Evolutionary conservation across 1,140 invertebrate species (phyloP).

Genomic region (Mesaphorura yosii): DNA sequence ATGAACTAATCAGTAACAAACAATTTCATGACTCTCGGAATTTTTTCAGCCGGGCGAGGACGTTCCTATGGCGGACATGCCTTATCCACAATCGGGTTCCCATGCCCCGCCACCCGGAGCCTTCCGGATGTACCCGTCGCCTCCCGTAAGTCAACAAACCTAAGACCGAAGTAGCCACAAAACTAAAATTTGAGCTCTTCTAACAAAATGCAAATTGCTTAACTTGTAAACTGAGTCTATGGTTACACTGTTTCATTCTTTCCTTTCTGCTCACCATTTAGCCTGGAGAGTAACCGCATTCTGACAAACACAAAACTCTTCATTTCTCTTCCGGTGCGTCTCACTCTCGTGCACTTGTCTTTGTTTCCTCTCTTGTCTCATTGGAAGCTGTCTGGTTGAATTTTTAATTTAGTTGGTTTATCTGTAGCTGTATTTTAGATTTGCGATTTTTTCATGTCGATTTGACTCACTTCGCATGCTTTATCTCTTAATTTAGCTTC

Average conservation of each 20-base stretch:
- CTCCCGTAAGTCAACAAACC: slow-evolving; percentile 49
- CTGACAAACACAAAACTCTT: background rate
- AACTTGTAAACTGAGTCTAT: too few species aligned
- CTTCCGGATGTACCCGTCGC: slow-evolving; percentile 47
- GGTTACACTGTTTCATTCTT: slow-evolving; percentile 4
- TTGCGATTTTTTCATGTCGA: too few species aligned
- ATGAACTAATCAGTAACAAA: background rate
- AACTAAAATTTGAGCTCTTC: background rate
- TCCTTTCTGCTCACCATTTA: slow-evolving; percentile 10
- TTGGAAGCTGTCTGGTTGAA: too few species aligned
- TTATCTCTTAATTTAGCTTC: too few species aligned
- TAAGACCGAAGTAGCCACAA: too few species aligned
- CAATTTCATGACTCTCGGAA: too few species aligned
- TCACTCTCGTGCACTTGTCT: slow-evolving; percentile 24
- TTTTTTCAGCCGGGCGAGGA: slow-evolving; percentile 53
- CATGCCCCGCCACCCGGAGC: slow-evolving; percentile 42
- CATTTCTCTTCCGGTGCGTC: too few species aligned
- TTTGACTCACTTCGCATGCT: too few species aligned
- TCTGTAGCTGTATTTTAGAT: too few species aligned
- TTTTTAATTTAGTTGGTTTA: too few species aligned
- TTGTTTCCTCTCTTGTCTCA: too few species aligned
- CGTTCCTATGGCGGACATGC: slow-evolving; percentile 58
- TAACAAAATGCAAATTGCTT: background rate
- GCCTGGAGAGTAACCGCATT: slow-evolving; percentile 26
- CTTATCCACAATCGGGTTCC: slow-evolving; percentile 48